Conservation (phyloP, 1,140 invertebrate genomes). For the Drosophila trapezifrons region DNA sequence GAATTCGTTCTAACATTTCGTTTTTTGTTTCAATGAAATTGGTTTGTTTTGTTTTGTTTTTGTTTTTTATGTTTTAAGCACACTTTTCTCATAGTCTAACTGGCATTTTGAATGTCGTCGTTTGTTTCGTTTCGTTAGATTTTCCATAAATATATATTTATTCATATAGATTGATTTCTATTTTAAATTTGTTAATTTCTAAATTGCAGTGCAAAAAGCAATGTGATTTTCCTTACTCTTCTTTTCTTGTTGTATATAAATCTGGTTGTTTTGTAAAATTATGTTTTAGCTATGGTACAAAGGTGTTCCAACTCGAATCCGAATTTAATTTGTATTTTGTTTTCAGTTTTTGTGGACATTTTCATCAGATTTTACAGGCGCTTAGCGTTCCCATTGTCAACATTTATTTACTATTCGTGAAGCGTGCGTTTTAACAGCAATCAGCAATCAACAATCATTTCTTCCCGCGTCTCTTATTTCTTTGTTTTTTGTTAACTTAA, state of each 20-base stretch:
- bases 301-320: constrained; percentile 45
- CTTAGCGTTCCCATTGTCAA: constrained; percentile 35
- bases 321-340: constrained; percentile 23
- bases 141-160: constrained; percentile 43
- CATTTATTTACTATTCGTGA: constrained; percentile 53
- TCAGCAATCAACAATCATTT: constrained; percentile 71
- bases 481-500: constrained; percentile 48
- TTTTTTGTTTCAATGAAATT: constrained; percentile 50
- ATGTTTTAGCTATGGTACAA: constrained; percentile 63
- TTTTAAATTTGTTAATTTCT: constrained; percentile 61
- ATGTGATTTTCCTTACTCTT: constrained; percentile 30
- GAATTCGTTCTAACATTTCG: constrained; percentile 50
- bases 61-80: constrained; percentile 56
- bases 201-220: constrained; percentile 64
- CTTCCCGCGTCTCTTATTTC: background rate
- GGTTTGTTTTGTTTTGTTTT: constrained; percentile 7
- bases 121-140: constrained; percentile 44
- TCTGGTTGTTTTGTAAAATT: constrained; percentile 60
- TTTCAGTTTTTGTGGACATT: constrained; percentile 22
- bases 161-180: constrained; percentile 27
- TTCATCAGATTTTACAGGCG: constrained; percentile 33
- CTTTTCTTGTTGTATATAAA: constrained; percentile 31
- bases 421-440: constrained; percentile 73
- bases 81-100: constrained; percentile 73
- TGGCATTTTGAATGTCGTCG: constrained; percentile 70